Conservation (phyloP, 2,113 vertebrate genomes). For the Piprites chloris region DNA sequence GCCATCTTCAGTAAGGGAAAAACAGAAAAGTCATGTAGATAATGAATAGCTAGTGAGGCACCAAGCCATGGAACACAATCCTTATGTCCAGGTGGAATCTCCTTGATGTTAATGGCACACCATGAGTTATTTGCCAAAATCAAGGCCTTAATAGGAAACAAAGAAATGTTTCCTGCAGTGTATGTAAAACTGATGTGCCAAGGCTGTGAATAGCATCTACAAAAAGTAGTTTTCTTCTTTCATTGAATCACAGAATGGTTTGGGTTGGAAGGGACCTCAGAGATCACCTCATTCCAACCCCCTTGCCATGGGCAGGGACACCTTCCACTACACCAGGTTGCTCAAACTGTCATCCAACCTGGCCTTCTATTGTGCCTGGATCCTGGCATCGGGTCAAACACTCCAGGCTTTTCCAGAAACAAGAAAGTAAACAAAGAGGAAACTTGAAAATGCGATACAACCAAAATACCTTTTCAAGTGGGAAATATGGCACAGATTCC, state of each 20-base stretch:
- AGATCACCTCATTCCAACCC: rapidly evolving
- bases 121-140: background rate
- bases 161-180: background rate
- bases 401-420: background rate
- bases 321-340: background rate
- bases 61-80: background rate
- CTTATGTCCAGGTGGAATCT: background rate
- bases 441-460: background rate
- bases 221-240: background rate
- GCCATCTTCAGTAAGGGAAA: background rate
- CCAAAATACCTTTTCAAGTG: constrained; percentile 77
- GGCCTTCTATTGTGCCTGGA: background rate
- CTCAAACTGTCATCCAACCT: background rate
- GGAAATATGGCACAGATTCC: constrained; percentile 82
- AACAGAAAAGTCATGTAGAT: background rate
- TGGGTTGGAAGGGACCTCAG: background rate
- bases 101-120: background rate
- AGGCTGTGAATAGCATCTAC: background rate
- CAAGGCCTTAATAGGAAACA: background rate
- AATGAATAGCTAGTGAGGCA: background rate
- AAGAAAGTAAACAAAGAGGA: background rate
- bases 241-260: background rate
- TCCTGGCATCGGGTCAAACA: background rate
- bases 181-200: background rate
- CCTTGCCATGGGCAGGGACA: background rate